These are phyloP conservation scores for Microcebus ravelobensis DNA, from an alignment of 2,113 vertebrate species.

Conservation along the genomic window DNA sequence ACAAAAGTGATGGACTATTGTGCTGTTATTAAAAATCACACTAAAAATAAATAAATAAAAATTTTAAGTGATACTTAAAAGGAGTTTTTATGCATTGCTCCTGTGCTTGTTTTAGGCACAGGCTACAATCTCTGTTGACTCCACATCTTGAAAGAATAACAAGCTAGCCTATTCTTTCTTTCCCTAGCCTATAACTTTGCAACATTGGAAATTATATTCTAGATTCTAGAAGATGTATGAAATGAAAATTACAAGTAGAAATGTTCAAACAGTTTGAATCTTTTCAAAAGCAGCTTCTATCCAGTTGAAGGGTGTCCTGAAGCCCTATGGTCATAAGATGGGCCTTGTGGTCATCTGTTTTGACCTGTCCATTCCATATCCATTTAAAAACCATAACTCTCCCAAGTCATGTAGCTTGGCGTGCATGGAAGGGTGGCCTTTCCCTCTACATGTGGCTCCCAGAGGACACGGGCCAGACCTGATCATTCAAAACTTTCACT, in stretches of 20 bases:
- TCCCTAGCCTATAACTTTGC: no score
- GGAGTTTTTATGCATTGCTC: neutral
- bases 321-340: neutral
- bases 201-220: neutral
- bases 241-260: neutral
- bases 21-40: neutral
- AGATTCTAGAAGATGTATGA: neutral
- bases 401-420: neutral
- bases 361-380: neutral
- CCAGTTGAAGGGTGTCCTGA: neutral
- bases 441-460: neutral
- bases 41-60: neutral
- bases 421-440: neutral
- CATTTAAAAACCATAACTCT: neutral
- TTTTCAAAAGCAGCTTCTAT: neutral
- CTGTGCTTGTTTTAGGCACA: neutral
- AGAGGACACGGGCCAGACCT: neutral
- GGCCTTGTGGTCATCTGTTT: neutral
- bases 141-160: neutral
- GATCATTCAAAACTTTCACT: neutral
- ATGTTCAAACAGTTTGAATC: neutral
- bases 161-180: neutral
- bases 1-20: neutral
- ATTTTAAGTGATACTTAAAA: neutral
- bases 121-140: neutral